Base-by-base conservation (phyloP, 2,113 vertebrate genomes). In the Megaceryle torquata region DNA sequence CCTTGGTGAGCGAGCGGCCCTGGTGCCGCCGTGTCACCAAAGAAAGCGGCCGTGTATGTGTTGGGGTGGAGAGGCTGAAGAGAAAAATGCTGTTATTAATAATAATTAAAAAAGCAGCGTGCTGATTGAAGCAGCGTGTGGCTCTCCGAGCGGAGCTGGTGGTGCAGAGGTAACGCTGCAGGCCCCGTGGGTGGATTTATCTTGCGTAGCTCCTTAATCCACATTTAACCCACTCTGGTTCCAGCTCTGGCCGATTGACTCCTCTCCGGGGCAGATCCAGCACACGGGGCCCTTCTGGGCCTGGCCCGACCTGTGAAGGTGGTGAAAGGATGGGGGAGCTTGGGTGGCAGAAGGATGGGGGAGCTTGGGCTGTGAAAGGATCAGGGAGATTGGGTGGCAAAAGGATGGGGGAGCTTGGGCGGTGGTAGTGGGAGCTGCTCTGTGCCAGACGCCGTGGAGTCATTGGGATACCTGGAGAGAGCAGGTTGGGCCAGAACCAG, bases 71-170 rank as follows among this genome's bases (percentile, higher is more conserved):
- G 43, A 15, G 43, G 35, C 15, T 20, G 28, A n/a, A 10, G 59
- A 43, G 44, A 9, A 11, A 37, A 26, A 26, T 26, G 14, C 26
- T 26, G 14, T 24, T 53, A 53, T 11, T 35, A 10, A 28, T 9
- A 15, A 48, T 18, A 14, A 33, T 51, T 51, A 13, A 17, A 28
- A 56, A 26, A 22, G 10, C 25, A 16, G 9, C 4, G 53, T 9
- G 3, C 28, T 15, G 61, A n/a, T 39, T 6, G 7, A 19, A 9
- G 41, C 37, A 8, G 5, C 0, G 19, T 41, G 3, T 1, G 9
- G 77, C 13, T 43, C 37, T 24, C 37, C 13, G 9, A 63, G 87
- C 69, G 2, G 2, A 24, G 54, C 67, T 33, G 25, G 48, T 0
- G 6, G n/a, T 13, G 31, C 75, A 3, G 76, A 72, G 86, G 81